Base-by-base conservation (phyloP, 92 coral and sea anemone genomes). In the Scolanthus callimorphus region DNA sequence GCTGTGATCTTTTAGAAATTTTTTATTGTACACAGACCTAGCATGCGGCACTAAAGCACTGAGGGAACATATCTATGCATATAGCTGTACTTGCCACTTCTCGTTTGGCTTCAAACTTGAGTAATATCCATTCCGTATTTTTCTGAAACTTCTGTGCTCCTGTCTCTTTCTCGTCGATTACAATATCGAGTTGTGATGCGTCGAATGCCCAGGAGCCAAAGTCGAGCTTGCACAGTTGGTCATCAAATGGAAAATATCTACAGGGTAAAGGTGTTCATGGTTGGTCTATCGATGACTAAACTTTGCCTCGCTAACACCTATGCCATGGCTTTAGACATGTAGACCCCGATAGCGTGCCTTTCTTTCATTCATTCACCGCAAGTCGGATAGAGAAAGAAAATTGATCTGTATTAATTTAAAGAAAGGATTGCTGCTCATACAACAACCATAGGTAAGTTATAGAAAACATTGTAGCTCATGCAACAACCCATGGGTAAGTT, bases 161-260 rank as follows among this genome's bases (percentile, higher is more conserved):
- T 0, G 89, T 76, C 68, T 81, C 75, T 1, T 49, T 21, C 13
- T 24, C 29, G 50, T 82, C 79, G n/a, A 77, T 72, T 11, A 2
- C 43, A 28, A 86, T 38, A 44, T 86, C 85, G 28, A 86, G 39
- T 51, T 72, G 49, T 27, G 75, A 57, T 0, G 69, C 77, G 51
- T 86, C 95, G 68, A 86, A 86, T 17, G 89, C 87, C 95, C 95
- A 86, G 8, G 95, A 86, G 27, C 76, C 95, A 24, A 86, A 86
- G 47, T 58, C 70, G 2, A 86, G 63, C 23, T 20, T 46, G 39
- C 95, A 86, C 28, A 34, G 65, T 74, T 86, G 95, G 52, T 86
- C 95, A 34, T 86, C 95, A 45, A 86, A 86, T 17, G 95, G 95
- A 46, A 86, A 86, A 57, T 60, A 68, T 34, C 75, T 68, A 51